These are phyloP conservation scores for Polydrusus tereticollis DNA, from an alignment of 2,888 invertebrate species.

Conservation along the genomic window DNA sequence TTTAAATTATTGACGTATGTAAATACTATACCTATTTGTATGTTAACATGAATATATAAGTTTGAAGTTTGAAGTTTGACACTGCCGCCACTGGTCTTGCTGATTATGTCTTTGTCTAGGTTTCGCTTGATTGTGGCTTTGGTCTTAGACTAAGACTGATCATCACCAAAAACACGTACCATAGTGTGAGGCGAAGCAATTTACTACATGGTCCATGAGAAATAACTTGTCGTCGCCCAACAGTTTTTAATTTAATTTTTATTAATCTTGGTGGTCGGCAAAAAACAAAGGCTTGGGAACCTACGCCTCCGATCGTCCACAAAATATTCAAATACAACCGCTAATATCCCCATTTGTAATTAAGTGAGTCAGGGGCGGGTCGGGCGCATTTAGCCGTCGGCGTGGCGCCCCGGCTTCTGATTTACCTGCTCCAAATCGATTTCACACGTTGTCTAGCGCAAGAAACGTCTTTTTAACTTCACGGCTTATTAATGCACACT, in stretches of 20 bases:
- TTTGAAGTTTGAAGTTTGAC: too few species aligned
- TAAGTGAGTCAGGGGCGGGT: conserved; percentile 60
- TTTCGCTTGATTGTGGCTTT: too few species aligned
- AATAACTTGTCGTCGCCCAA: neutral
- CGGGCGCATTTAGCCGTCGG: conserved; percentile 60
- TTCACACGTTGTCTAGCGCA: conserved; percentile 61
- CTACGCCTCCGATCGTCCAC: conserved; percentile 38
- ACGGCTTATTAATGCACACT: conserved; percentile 39
- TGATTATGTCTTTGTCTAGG: too few species aligned
- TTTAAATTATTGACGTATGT: too few species aligned
- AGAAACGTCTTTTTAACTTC: conserved; percentile 52
- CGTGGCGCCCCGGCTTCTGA: conserved; percentile 63
- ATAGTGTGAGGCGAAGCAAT: too few species aligned
- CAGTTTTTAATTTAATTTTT: conserved; percentile 43
- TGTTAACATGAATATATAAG: too few species aligned
- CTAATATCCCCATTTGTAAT: conserved; percentile 60
- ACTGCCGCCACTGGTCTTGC: too few species aligned
- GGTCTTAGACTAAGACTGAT: too few species aligned
- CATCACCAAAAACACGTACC: too few species aligned
- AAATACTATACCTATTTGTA: too few species aligned
- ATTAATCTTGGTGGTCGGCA: conserved; percentile 40
- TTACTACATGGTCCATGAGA: conserved; percentile 2
- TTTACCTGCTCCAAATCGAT: conserved; percentile 63
- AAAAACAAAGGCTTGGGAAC: conserved; percentile 43
- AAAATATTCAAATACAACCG: conserved; percentile 57